Percentiles rank a stretch among this genome's conserved stretches.
These are phyloP conservation scores for Sturmia bella DNA, from an alignment of 2,888 invertebrate species.

Conservation along the genomic window DNA sequence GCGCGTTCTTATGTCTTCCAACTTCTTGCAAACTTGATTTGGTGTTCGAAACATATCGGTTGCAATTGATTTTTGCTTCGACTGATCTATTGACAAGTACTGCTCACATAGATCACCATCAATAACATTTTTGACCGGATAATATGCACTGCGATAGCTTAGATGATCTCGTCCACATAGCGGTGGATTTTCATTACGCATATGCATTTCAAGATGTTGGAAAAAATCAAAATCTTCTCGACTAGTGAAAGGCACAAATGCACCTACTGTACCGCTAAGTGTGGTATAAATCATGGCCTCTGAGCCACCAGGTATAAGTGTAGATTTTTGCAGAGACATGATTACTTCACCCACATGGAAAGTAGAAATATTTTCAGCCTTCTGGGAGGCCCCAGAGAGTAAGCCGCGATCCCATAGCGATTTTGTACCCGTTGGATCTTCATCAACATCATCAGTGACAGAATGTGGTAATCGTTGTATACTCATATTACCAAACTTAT, in stretches of 20 bases:
- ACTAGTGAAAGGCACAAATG: slow-evolving; percentile 95
- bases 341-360: slow-evolving; percentile 98
- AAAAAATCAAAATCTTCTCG: slow-evolving; percentile 99
- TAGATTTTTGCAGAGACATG: slow-evolving; percentile 97
- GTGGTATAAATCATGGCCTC: slow-evolving; percentile 98
- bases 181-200: slow-evolving; percentile 98
- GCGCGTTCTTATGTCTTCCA: slow-evolving; percentile 98
- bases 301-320: slow-evolving; percentile 97
- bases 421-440: slow-evolving; percentile 99
- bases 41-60: slow-evolving; percentile 97
- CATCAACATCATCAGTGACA: slow-evolving; percentile 98
- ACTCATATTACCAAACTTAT: slow-evolving; percentile 98
- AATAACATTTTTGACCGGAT: slow-evolving; percentile 95
- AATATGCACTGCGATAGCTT: slow-evolving; percentile 98
- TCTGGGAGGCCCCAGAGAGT: slow-evolving; percentile 98
- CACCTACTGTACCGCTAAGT: slow-evolving; percentile 95
- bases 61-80: slow-evolving; percentile 97
- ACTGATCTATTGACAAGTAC: slow-evolving; percentile 96
- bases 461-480: slow-evolving; percentile 94
- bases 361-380: slow-evolving; percentile 94
- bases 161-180: slow-evolving; percentile 98
- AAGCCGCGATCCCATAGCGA: slow-evolving; percentile 97
- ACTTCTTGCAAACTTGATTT: slow-evolving; percentile 98
- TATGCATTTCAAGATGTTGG: slow-evolving; percentile 99
- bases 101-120: slow-evolving; percentile 99